A percentile compares a stretch with the other conserved stretches of the same genome.
Evolutionary conservation across 2,113 vertebrate genomes (phyloP).

Genomic region (Centropus bengalensis): DNA sequence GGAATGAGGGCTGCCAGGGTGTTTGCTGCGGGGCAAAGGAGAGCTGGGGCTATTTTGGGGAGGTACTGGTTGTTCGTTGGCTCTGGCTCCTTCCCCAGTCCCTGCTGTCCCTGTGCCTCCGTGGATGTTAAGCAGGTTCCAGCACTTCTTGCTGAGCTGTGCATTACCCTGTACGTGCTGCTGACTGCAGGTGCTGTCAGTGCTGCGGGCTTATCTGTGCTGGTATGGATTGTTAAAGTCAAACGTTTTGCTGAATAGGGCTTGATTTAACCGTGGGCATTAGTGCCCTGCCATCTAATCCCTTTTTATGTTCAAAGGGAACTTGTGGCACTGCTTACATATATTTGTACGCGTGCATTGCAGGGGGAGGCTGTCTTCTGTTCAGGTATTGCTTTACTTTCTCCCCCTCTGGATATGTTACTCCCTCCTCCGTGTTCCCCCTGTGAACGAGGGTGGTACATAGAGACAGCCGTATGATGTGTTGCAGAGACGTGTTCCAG

Average conservation of each 20-base stretch:
- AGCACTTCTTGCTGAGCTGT: neutral
- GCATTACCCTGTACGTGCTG: neutral
- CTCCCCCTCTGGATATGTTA: neutral
- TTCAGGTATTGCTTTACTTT: neutral
- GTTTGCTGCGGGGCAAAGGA: neutral
- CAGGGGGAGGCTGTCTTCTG: neutral
- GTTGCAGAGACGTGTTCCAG: neutral
- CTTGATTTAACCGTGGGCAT: conserved; percentile 7
- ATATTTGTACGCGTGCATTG: fast-evolving
- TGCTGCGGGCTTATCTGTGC: neutral
- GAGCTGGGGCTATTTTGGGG: neutral
- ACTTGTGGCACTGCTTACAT: neutral
- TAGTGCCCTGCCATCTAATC: neutral
- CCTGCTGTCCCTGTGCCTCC: neutral
- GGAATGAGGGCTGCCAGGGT: neutral
- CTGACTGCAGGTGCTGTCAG: neutral
- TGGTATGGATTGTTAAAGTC: neutral
- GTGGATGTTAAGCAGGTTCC: neutral
- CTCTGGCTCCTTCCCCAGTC: neutral
- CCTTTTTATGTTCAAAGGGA: neutral
- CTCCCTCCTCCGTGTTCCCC: neutral
- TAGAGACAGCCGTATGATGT: neutral
- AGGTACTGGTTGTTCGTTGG: neutral
- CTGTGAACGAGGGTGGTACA: neutral
- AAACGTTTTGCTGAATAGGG: neutral